Percentiles rank a stretch among this genome's conserved stretches.
Evolutionary conservation across 2,113 vertebrate species (phyloP).

Genomic region (Caloenas nicobarica): DNA sequence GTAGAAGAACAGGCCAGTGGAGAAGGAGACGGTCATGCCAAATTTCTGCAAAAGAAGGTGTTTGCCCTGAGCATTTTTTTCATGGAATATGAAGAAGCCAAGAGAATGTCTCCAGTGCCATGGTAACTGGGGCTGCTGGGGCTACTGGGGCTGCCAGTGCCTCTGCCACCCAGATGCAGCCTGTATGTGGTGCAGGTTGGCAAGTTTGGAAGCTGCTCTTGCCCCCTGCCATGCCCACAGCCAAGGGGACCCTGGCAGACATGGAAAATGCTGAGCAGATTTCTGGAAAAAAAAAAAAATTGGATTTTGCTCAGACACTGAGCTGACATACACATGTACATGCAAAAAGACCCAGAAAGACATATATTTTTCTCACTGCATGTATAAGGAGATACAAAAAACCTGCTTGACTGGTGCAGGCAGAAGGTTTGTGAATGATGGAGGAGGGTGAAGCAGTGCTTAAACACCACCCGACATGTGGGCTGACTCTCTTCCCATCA

Average conservation of each 20-base stretch:
- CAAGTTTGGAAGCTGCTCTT: background rate
- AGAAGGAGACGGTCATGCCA: constrained; percentile 67
- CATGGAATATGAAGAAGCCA: constrained; percentile 29
- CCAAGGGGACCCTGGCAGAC: background rate
- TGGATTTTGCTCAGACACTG: background rate
- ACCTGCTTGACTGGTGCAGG: background rate
- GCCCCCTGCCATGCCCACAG: background rate
- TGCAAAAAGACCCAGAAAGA: background rate
- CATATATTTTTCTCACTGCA: background rate
- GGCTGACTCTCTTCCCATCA: background rate
- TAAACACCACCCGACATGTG: accelerated
- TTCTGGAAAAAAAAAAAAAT: background rate
- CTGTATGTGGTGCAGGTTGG: background rate
- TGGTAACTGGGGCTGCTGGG: constrained; percentile 55
- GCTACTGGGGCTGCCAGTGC: background rate
- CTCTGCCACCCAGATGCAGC: background rate
- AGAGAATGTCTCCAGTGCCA: constrained; percentile 49
- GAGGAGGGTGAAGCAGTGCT: background rate
- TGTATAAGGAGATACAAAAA: background rate
- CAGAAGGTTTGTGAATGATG: background rate
- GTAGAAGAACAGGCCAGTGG: constrained; percentile 75
- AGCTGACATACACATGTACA: accelerated
- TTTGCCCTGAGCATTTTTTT: background rate
- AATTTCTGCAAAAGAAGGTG: constrained; percentile 49
- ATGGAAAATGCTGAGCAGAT: background rate